Conservation (phyloP, 2,888 invertebrate genomes). For the Patella pellucida region DNA sequence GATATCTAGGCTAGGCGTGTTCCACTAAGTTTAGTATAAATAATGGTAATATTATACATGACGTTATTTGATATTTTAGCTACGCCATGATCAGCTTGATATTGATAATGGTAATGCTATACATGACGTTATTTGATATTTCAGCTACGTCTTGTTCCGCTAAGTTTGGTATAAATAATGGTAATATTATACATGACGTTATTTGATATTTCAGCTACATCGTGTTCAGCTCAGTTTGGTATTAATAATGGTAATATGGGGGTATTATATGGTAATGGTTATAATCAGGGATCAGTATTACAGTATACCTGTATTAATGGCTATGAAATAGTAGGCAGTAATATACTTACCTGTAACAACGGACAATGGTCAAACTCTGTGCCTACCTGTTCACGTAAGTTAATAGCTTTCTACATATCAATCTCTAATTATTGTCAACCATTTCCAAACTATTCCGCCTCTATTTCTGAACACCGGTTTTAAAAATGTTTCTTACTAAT, state of each 20-base stretch:
- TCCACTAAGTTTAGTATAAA: constrained; percentile 15
- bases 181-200: neutral
- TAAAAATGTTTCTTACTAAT: too few species aligned
- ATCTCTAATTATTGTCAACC: neutral
- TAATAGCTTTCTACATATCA: neutral
- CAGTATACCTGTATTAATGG: constrained; percentile 41
- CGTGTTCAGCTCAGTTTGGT: constrained; percentile 21
- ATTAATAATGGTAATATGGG: constrained; percentile 21
- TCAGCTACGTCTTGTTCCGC: constrained; percentile 27
- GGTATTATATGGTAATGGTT: constrained; percentile 38
- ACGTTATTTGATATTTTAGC: constrained; percentile 21
- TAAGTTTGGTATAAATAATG: constrained; percentile 19
- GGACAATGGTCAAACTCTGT: constrained; percentile 43
- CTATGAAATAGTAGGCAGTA: constrained; percentile 46
- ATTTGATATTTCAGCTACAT: constrained; percentile 26
- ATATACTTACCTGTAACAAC: constrained; percentile 39
- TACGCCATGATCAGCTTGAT: constrained; percentile 22
- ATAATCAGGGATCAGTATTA: constrained; percentile 43
- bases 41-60: constrained; percentile 16
- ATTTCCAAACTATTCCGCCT: too few species aligned
- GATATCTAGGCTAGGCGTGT: constrained; percentile 28
- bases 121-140: constrained; percentile 13
- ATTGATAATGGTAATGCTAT: constrained; percentile 20
- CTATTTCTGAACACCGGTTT: too few species aligned
- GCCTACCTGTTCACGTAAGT: constrained; percentile 51